A percentile compares a stretch with the other conserved stretches of the same genome.
These are phyloP conservation scores for Puma concolor DNA, from an alignment of 2,113 vertebrate species.

Conservation along the genomic window DNA sequence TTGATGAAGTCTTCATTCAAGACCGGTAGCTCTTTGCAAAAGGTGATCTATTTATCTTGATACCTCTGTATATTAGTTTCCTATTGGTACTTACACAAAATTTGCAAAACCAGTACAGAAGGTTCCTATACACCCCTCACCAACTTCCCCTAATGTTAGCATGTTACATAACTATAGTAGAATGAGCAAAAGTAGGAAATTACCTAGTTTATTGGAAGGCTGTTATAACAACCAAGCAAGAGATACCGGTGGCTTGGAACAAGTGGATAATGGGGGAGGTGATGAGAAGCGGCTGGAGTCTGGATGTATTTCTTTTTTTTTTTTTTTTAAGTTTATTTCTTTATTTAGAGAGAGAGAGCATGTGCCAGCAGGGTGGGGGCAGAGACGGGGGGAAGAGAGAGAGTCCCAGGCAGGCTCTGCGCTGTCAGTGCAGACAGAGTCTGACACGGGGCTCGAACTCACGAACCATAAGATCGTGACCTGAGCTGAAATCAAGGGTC, in stretches of 20 bases:
- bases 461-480: no score
- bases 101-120: constrained; percentile 29
- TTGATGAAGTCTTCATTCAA: constrained; percentile 20
- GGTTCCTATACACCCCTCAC: not conserved
- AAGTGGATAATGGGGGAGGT: not conserved
- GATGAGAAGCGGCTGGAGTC: not conserved
- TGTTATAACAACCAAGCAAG: not conserved
- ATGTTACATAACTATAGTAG: not conserved
- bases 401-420: no score
- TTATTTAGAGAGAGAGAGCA: no score
- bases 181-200: constrained; percentile 37
- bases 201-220: constrained; percentile 35
- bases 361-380: no score
- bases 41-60: not conserved
- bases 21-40: constrained; percentile 4
- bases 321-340: no score
- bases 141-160: constrained; percentile 10
- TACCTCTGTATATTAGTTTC: constrained; percentile 5
- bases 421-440: no score
- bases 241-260: not conserved
- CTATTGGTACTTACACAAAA: constrained; percentile 3
- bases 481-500: no score
- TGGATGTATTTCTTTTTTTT: not conserved
- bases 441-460: no score
- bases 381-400: no score